These are phyloP conservation scores for Myotis vivesi DNA, from an alignment of 2,797 vertebrate genomes.

Conservation along the genomic window DNA sequence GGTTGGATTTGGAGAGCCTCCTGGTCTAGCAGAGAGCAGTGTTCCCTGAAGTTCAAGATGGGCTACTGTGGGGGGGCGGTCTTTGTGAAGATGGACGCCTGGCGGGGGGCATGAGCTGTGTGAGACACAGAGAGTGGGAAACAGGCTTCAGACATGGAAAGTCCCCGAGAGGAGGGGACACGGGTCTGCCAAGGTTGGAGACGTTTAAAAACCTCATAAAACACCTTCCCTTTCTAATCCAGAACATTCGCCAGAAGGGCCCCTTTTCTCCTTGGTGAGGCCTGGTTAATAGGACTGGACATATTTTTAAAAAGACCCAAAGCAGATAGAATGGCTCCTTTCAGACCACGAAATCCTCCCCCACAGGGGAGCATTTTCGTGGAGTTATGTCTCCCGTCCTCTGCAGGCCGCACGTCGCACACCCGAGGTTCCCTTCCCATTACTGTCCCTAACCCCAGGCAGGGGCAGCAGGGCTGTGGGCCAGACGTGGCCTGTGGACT, in stretches of 20 bases:
- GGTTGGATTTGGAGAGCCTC: not conserved
- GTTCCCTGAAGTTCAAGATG: not conserved
- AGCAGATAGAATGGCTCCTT: not conserved
- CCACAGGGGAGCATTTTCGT: conserved; percentile 55
- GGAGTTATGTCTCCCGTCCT: not conserved
- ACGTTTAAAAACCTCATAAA: not conserved
- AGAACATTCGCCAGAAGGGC: not conserved
- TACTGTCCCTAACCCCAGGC: not conserved
- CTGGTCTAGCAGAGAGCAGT: not conserved
- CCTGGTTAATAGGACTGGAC: conserved; percentile 52
- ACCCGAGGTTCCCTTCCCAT: not conserved
- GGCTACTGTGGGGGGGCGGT: not conserved
- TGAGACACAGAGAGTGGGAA: not conserved
- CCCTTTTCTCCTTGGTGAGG: not conserved
- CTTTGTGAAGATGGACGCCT: not conserved
- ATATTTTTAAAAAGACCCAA: not conserved
- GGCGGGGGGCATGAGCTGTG: not conserved
- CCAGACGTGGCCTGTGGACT: not conserved
- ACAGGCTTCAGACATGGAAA: not conserved
- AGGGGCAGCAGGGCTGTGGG: rapidly evolving
- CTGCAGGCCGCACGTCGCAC: rapidly evolving
- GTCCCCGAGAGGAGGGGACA: not conserved
- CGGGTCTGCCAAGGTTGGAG: conserved; percentile 25
- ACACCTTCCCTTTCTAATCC: not conserved
- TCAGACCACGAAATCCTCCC: not conserved